Evolutionary conservation across 1,140 invertebrate genomes (phyloP).

Genomic region (Papilio aristodemus): DNA sequence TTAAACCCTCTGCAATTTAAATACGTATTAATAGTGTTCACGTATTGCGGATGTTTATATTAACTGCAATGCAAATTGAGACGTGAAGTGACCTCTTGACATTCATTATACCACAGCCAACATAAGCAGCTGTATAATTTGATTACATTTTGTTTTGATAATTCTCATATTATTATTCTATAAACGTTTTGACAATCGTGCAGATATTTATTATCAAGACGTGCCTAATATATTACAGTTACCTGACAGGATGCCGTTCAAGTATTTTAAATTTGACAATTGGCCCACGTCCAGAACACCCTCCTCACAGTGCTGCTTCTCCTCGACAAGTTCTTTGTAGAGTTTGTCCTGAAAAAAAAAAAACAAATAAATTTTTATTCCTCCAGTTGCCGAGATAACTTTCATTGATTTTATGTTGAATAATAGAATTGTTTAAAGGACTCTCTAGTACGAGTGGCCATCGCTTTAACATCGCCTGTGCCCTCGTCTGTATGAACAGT

Average conservation of each 20-base stretch:
- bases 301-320: not conserved
- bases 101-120: too few species aligned
- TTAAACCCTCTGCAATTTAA: constrained; percentile 72
- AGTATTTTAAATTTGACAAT: not conserved
- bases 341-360: constrained; percentile 16
- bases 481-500: not conserved
- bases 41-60: too few species aligned
- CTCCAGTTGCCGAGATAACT: not conserved
- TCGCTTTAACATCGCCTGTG: too few species aligned
- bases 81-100: too few species aligned
- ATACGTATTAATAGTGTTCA: too few species aligned
- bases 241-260: constrained; percentile 14
- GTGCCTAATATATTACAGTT: not conserved
- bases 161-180: too few species aligned
- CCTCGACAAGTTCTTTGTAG: not conserved
- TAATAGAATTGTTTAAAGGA: not conserved
- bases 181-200: too few species aligned
- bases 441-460: not conserved
- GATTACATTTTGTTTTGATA: too few species aligned
- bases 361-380: not conserved
- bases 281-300: not conserved
- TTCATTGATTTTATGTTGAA: not conserved
- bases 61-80: too few species aligned
- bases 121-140: too few species aligned
- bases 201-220: too few species aligned